phyloP scores from a whole-genome alignment of 2,888 invertebrate genomes.

The Erebia epiphron region DNA sequence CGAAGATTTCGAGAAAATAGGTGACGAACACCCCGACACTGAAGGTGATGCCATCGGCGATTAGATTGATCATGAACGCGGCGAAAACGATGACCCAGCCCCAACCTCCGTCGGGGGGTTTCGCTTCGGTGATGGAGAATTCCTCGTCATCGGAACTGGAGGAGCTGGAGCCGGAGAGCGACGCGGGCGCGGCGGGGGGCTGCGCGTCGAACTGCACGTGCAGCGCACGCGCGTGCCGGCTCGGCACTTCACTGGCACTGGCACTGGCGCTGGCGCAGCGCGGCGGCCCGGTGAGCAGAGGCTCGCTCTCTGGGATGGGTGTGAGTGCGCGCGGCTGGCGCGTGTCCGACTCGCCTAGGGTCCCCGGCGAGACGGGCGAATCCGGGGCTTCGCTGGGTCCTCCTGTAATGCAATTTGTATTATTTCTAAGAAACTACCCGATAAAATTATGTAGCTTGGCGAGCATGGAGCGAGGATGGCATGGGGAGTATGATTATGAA shows the following conservation, averaged over 20 bases:
- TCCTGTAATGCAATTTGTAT: slow-evolving; percentile 42
- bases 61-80: slow-evolving; percentile 94
- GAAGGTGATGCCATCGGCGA: slow-evolving; percentile 96
- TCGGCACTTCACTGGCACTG: slow-evolving; percentile 53
- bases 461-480: no score
- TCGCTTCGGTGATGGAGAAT: slow-evolving; percentile 85
- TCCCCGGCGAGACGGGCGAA: slow-evolving; percentile 56
- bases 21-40: slow-evolving; percentile 95
- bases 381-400: slow-evolving; percentile 71
- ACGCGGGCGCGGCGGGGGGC: slow-evolving; percentile 68
- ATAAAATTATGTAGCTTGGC: no score
- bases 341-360: slow-evolving; percentile 68
- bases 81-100: slow-evolving; percentile 96
- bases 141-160: slow-evolving; percentile 84
- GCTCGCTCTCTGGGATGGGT: slow-evolving; percentile 73
- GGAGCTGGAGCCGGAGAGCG: slow-evolving; percentile 61
- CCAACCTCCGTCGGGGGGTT: slow-evolving; percentile 95
- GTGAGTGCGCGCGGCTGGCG: slow-evolving; percentile 65
- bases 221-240: slow-evolving; percentile 69
- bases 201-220: slow-evolving; percentile 85
- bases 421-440: no score
- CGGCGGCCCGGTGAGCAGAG: slow-evolving; percentile 58
- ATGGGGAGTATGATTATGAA: no score
- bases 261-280: slow-evolving; percentile 20
- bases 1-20: slow-evolving; percentile 92